Percentiles rank a stretch among this genome's conserved stretches.
These are phyloP conservation scores for Octopus bimaculoides DNA, from an alignment of 1,140 invertebrate genomes.

Conservation along the genomic window DNA sequence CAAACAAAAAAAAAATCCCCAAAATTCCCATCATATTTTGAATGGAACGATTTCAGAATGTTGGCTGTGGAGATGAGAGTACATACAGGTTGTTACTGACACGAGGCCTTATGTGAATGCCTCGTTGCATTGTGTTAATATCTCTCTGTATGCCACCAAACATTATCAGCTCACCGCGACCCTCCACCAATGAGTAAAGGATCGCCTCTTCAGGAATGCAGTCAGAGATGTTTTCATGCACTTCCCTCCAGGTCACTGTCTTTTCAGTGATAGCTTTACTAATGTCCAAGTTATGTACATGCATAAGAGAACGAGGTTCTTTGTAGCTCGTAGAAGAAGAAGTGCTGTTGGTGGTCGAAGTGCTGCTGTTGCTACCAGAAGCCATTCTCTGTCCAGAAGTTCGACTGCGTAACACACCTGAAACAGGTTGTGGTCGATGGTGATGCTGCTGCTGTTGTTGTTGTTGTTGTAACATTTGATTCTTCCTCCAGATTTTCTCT, in stretches of 20 bases:
- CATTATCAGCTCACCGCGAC: constrained; percentile 87
- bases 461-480: constrained; percentile 21
- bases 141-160: constrained; percentile 78
- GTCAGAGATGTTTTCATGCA: constrained; percentile 54
- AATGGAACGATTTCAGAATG: background rate
- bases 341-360: background rate
- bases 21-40: too few relatives aligned
- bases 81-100: constrained; percentile 41
- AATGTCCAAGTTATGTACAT: constrained; percentile 85
- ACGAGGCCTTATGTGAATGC: constrained; percentile 34
- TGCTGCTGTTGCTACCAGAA: constrained; percentile 17
- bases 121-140: constrained; percentile 40
- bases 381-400: background rate
- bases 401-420: background rate
- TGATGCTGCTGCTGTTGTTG: constrained; percentile 12
- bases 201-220: constrained; percentile 79
- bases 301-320: constrained; percentile 60
- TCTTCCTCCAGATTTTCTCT: constrained; percentile 56
- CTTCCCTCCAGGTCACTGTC: constrained; percentile 74
- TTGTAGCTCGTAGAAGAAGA: background rate
- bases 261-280: constrained; percentile 63
- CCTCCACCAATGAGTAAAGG: constrained; percentile 83
- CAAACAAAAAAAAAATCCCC: too few relatives aligned
- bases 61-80: constrained; percentile 16
- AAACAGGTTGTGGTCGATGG: constrained; percentile 26